phyloP scores from a whole-genome alignment of 2,888 invertebrate species.

The Trileptium ribeirensis region DNA sequence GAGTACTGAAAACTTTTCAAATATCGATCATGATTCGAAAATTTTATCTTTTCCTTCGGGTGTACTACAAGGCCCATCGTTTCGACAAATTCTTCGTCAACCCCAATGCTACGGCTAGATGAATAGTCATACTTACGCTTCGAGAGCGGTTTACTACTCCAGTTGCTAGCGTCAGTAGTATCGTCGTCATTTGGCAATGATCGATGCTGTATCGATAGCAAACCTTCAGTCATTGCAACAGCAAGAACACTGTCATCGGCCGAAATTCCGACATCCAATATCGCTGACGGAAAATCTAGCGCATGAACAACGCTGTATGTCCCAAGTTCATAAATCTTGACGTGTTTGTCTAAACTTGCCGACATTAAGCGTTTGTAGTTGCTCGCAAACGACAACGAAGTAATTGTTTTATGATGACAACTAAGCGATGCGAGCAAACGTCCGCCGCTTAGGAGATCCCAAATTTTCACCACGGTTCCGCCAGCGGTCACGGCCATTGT shows the following conservation, averaged over 20 bases:
- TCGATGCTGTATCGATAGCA: constrained; percentile 74
- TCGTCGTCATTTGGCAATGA: constrained; percentile 9
- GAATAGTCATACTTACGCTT: not conserved
- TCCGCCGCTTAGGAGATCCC: constrained; percentile 78
- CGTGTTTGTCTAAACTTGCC: constrained; percentile 79
- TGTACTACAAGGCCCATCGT: not conserved
- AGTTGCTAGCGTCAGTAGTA: not conserved
- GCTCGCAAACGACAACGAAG: constrained; percentile 68
- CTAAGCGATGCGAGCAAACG: constrained; percentile 73
- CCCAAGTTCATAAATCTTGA: constrained; percentile 80
- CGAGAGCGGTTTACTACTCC: not conserved
- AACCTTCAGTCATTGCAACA: constrained; percentile 84
- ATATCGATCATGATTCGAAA: constrained; percentile 61
- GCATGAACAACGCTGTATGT: constrained; percentile 80
- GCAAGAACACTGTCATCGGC: constrained; percentile 72
- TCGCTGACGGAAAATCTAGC: constrained; percentile 78
- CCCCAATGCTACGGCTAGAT: not conserved
- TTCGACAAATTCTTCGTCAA: not conserved
- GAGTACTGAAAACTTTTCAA: constrained; percentile 73
- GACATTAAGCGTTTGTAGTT: constrained; percentile 75
- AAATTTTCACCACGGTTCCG: constrained; percentile 79
- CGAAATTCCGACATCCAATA: constrained; percentile 56
- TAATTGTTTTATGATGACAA: constrained; percentile 91
- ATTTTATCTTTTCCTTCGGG: constrained; percentile 39
- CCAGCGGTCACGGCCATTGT: constrained; percentile 82